Evolutionary conservation across 2,113 vertebrate species (phyloP).

Genomic region (Anhinga rufa): DNA sequence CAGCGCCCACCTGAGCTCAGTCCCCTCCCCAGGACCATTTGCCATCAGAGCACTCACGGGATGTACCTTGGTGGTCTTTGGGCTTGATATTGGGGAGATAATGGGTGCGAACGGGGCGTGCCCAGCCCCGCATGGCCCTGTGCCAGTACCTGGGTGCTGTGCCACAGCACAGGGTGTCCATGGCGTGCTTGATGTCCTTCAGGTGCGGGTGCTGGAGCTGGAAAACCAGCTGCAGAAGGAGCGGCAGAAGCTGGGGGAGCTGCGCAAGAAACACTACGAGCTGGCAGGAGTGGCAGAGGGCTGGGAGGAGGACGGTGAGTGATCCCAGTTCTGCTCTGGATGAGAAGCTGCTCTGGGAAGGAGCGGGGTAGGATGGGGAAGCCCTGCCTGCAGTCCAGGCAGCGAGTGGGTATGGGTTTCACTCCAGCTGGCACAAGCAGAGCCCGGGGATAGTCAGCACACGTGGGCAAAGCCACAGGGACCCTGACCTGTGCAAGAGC

Average conservation of each 20-base stretch:
- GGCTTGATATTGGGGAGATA: rapidly evolving
- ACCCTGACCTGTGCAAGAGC: neutral
- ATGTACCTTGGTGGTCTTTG: neutral
- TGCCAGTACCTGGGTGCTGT: rapidly evolving
- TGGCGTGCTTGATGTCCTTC: neutral
- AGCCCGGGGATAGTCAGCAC: neutral
- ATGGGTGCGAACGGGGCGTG: neutral
- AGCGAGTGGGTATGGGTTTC: neutral
- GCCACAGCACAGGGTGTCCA: neutral
- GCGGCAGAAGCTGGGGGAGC: constrained; percentile 88
- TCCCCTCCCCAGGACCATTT: neutral
- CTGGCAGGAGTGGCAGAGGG: constrained; percentile 91
- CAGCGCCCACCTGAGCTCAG: neutral
- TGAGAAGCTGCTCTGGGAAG: neutral
- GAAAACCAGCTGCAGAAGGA: constrained; percentile 94
- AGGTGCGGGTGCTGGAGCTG: constrained; percentile 94
- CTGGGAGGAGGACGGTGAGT: constrained; percentile 83
- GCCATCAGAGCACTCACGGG: rapidly evolving
- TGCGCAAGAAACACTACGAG: constrained; percentile 96
- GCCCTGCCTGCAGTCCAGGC: neutral
- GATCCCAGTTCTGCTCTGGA: neutral
- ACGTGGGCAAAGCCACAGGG: rapidly evolving
- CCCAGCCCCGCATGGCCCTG: rapidly evolving
- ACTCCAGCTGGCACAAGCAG: rapidly evolving
- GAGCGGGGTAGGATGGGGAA: neutral